A percentile compares a stretch with the other conserved stretches of the same genome.
These are phyloP conservation scores for Pomacea maculata DNA, from an alignment of 1,140 invertebrate genomes.

Conservation along the genomic window DNA sequence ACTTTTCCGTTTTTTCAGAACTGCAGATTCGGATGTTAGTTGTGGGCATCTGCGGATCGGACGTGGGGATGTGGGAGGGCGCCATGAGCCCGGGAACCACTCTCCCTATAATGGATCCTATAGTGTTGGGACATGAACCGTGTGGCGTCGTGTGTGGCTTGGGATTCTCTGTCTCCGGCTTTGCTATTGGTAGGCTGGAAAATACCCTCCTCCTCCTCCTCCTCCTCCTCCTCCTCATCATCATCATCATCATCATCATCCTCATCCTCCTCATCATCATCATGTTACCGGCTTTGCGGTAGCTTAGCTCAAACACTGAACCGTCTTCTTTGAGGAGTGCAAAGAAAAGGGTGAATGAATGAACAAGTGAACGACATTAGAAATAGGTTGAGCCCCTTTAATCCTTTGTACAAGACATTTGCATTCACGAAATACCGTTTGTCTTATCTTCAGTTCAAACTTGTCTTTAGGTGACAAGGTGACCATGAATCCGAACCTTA, in stretches of 20 bases:
- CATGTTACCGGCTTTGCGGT: no score
- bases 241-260: no score
- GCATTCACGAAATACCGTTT: no score
- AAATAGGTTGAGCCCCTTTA: no score
- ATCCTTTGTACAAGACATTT: no score
- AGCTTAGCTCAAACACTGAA: no score
- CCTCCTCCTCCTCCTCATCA: no score
- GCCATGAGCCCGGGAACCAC: conserved; percentile 72
- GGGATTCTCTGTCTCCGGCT: conserved; percentile 65
- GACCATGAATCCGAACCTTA: conserved; percentile 90
- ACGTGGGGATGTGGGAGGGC: conserved; percentile 86
- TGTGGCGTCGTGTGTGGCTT: conserved; percentile 62
- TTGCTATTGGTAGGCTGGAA: conserved; percentile 71
- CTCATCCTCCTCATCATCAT: no score
- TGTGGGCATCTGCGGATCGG: conserved; percentile 95
- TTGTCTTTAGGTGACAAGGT: conserved; percentile 82
- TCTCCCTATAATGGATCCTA: conserved; percentile 44
- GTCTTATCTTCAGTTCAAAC: no score
- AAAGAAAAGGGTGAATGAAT: no score
- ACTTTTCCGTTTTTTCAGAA: conserved; percentile 69
- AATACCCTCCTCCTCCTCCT: neutral
- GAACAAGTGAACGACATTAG: no score
- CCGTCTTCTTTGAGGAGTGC: no score
- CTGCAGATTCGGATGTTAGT: conserved; percentile 85
- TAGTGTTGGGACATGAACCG: conserved; percentile 56